Evolutionary conservation across 2,888 invertebrate species (phyloP).

Genomic region (Sphaerophoria rueppellii): DNA sequence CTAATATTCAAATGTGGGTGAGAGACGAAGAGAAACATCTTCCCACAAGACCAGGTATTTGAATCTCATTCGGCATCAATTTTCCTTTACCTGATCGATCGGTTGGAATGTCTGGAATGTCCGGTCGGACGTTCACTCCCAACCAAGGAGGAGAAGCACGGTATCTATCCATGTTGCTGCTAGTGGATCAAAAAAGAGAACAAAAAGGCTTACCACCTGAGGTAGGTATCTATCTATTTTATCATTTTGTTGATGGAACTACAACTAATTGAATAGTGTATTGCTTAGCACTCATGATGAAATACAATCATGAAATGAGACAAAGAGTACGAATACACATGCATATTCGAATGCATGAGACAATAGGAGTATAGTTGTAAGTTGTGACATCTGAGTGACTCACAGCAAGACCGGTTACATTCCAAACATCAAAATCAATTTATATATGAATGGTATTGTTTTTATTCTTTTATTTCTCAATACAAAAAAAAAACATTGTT

Average conservation of each 20-base stretch:
- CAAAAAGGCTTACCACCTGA: not conserved
- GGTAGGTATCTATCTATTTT: no score
- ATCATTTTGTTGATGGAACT: not conserved
- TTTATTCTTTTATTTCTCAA: no score
- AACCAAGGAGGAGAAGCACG: conserved; percentile 2
- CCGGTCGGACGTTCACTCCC: conserved; percentile 56
- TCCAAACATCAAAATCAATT: no score
- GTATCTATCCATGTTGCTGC: conserved; percentile 44
- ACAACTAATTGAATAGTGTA: conserved; percentile 33
- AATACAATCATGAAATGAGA: conserved; percentile 12
- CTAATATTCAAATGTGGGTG: no score
- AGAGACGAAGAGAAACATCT: conserved; percentile 10
- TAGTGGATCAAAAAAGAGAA: not conserved
- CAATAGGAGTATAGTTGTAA: conserved; percentile 25
- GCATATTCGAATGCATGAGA: not conserved
- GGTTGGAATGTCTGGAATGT: conserved; percentile 61
- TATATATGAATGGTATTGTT: no score
- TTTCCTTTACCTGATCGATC: not conserved
- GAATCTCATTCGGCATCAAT: conserved; percentile 12
- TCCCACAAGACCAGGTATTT: not conserved
- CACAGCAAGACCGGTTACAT: not conserved
- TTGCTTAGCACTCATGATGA: conserved; percentile 22
- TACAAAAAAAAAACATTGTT: no score
- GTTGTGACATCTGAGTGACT: not conserved
- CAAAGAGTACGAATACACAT: not conserved